Evolutionary conservation across 2,797 vertebrate species (phyloP), one percentile per base, ranked within the genome.

Genomic region (Spatula clypeata): DNA sequence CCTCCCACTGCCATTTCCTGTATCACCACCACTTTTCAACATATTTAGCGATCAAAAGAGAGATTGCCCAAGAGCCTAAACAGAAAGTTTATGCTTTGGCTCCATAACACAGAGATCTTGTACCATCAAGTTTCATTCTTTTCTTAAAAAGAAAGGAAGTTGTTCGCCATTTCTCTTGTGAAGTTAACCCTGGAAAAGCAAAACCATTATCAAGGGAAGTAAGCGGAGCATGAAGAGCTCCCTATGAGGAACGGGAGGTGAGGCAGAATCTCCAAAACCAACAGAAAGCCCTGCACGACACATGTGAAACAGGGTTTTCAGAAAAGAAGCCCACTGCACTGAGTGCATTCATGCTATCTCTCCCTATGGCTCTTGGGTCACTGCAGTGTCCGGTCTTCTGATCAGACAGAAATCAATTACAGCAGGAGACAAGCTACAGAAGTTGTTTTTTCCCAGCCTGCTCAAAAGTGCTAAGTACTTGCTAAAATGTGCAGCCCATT

Each of bases 401-500:
- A 87, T 53, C 53, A 88, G 40, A 60, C 1, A 71, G 67, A 54
- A 91, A 87, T 24, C 44, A 53, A 40, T 24, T 74, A 45, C 44
- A 2, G 3, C 44, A 93, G 69, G 17, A 85, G 69, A 36, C 17
- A 72, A 86, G 6, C 36, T 91, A 75, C 84, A 93, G 91, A 94
- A 91, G 81, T 36, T 91, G 87, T 55, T 93, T 94, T 80, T 66
- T 11, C 55, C 79, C 82, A 88, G 69, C 16, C 79, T 96, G 81
- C 53, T 87, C 79, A 49, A 51, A 94, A 90, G 86, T 1, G 10
- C 18, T 70, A 90, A 94, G 51, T 66, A 81, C 58, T 84, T 58
- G 88, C 79, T 90, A 95, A 86, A 93, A 95, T 4, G 75, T 93
- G 86, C 75, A 79, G 76, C 70, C 66, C 70, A 23, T 83, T 86